phyloP scores from a whole-genome alignment of 2,113 vertebrate genomes.

The Sinocyclocheilus anshuiensis region DNA sequence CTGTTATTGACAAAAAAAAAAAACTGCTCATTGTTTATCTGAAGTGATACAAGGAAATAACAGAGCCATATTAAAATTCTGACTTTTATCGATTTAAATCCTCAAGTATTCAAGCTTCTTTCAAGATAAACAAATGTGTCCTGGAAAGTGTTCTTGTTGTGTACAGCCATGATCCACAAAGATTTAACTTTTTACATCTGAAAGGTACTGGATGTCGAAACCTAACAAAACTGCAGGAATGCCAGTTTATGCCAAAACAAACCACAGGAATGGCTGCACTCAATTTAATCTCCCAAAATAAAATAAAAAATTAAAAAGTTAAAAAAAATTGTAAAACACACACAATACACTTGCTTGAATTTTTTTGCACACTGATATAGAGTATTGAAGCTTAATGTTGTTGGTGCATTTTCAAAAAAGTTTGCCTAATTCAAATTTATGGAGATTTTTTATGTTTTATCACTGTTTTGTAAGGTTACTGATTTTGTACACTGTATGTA shows the following conservation, averaged over 20 bases:
- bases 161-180: not conserved
- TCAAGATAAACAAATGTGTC: not conserved
- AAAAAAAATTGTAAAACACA: not conserved
- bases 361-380: not conserved
- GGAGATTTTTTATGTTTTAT: not conserved
- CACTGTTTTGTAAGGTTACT: not conserved
- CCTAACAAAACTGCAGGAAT: not conserved
- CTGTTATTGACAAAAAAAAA: too few species aligned
- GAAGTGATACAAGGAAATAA: not conserved
- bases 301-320: not conserved
- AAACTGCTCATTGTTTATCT: not conserved
- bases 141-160: too few species aligned
- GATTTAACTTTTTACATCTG: not conserved
- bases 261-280: not conserved
- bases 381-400: not conserved
- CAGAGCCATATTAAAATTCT: not conserved
- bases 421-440: not conserved
- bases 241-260: not conserved
- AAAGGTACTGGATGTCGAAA: not conserved
- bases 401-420: not conserved
- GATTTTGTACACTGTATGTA: not conserved
- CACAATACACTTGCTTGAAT: not conserved
- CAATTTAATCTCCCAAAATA: not conserved
- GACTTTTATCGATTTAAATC: not conserved
- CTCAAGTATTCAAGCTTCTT: not conserved